Evolutionary conservation across 2,113 vertebrate genomes (phyloP), one percentile per base, ranked within the genome.

Genomic region (Lycocorax pyrrhopterus): DNA sequence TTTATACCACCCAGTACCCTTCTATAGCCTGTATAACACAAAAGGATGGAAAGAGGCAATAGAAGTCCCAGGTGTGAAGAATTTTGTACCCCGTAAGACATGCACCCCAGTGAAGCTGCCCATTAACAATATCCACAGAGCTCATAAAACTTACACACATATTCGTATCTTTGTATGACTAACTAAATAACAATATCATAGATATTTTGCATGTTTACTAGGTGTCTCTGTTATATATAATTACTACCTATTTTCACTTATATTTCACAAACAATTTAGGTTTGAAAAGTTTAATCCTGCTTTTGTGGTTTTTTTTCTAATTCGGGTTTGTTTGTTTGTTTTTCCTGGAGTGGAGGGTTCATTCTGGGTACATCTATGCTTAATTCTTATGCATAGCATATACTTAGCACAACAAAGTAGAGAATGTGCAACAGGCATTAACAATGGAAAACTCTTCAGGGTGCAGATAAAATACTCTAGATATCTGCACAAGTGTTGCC

Each of bases 401-500:
- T 51, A 74, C 55, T 91, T 94, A 96, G 67, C 49, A 92, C 81
- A 94, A 87, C 22, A 84, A 97, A 96, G 23, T 62, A 92, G 37
- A 95, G 49, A 83, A 89, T 41, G 22, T 55, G 33, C 55, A 88
- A 73, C 67, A 51, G 39, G 53, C 41, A 86, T 74, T 87, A 96
- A 95, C 22, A 84, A 20, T 13, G 39, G 22, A 81, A 78, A 94
- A 94, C 68, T 74, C 33, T 87, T 75, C 19, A 72, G 16, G 12
- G n/a, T 95, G 59, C 44, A 93, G 72, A 67, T 84, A 84, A 96
- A 86, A 87, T 72, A 85, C 33, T 76, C 69, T 25, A 85, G 39
- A 87, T 84, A 47, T 7, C 33, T 25, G 52, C 71, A 85, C 9
- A 68, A 97, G 64, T 33, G 49, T 26, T 39, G 44, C 16, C 55